These are phyloP conservation scores for Eristalis pertinax DNA, from an alignment of 2,888 invertebrate genomes.

Conservation along the genomic window DNA sequence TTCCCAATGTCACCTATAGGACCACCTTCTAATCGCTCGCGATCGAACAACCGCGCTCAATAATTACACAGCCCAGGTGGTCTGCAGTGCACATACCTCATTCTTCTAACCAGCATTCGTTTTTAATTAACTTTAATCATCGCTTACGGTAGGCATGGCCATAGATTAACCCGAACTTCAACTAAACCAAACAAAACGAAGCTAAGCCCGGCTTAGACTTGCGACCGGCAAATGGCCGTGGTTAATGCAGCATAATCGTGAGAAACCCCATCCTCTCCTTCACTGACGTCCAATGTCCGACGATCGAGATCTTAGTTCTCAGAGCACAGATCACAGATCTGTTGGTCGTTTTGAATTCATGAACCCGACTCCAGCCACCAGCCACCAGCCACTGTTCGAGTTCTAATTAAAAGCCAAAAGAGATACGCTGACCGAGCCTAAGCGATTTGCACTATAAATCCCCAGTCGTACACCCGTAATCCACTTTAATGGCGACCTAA, in stretches of 20 bases:
- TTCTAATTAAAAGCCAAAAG: constrained; percentile 37
- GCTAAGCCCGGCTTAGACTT: constrained; percentile 39
- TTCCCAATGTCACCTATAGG: neutral
- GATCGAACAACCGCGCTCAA: neutral
- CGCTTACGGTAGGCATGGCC: neutral
- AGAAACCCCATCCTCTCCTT: constrained; percentile 24
- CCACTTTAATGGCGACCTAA: constrained; percentile 27
- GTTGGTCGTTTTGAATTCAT: constrained; percentile 8
- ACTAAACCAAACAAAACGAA: constrained; percentile 4
- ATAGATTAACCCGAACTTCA: neutral
- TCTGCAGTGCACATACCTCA: neutral
- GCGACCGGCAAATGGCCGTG: constrained; percentile 16
- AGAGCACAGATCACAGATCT: neutral
- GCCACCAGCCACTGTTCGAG: constrained; percentile 17
- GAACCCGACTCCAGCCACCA: neutral
- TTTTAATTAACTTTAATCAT: neutral
- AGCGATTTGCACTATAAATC: constrained; percentile 50
- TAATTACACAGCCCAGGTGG: neutral
- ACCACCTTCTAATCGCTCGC: neutral
- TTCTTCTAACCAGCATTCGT: neutral
- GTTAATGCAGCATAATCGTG: constrained; percentile 24
- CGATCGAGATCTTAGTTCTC: no score
- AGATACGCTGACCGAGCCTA: constrained; percentile 24
- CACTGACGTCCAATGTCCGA: neutral
- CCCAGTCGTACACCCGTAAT: constrained; percentile 13